phyloP scores from a whole-genome alignment of 30 jellyfish, hydroid and myxozoan species.

The Rhopilema esculentum region DNA sequence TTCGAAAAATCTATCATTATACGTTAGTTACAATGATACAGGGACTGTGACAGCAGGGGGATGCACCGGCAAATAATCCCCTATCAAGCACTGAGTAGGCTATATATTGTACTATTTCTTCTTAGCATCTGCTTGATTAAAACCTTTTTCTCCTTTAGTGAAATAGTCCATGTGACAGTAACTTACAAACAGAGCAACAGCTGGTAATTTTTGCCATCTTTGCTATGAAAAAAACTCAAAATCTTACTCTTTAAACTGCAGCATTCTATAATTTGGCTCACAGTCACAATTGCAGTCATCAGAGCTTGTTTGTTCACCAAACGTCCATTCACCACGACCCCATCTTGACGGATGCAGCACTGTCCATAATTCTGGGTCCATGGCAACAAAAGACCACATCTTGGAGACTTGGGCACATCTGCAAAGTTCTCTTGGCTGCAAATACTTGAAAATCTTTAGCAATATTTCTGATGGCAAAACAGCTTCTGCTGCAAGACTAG shows the following conservation, averaged over 20 bases:
- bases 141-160: too few relatives aligned
- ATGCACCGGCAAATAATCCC: too few relatives aligned
- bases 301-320: conserved; percentile 67
- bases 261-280: conserved; percentile 84
- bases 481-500: background rate
- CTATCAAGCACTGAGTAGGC: too few relatives aligned
- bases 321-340: conserved; percentile 90
- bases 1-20: too few relatives aligned
- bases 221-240: too few relatives aligned
- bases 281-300: conserved; percentile 95
- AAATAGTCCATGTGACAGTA: too few relatives aligned
- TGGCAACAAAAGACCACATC: conserved; percentile 62
- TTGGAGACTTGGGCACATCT: conserved; percentile 83
- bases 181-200: too few relatives aligned
- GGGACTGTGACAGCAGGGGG: too few relatives aligned
- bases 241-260: conserved; percentile 87
- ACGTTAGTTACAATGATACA: too few relatives aligned
- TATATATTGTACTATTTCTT: too few relatives aligned
- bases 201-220: too few relatives aligned
- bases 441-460: conserved; percentile 68
- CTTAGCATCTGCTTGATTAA: too few relatives aligned
- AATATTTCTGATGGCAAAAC: conserved; percentile 77
- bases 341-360: conserved; percentile 87
- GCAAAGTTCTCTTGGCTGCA: conserved; percentile 90
- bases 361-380: conserved; percentile 72